phyloP scores from a whole-genome alignment of 2,888 invertebrate genomes.

The Anagyrus pseudococci region DNA sequence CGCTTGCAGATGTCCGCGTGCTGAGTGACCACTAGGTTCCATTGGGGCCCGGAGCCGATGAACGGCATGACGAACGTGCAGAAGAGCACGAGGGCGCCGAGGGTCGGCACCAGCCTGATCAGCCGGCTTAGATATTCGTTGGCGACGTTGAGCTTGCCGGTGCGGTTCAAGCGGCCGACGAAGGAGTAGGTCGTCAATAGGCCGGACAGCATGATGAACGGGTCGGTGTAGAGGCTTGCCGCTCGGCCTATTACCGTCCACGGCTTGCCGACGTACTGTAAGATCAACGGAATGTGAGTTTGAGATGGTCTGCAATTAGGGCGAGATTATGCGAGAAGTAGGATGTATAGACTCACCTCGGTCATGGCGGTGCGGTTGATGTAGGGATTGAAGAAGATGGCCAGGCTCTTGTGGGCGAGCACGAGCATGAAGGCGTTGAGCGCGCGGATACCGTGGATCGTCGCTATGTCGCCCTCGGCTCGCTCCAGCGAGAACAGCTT shows the following conservation, averaged over 20 bases:
- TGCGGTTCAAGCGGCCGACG: constrained; percentile 66
- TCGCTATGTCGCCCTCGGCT: constrained; percentile 67
- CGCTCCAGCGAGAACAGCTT: constrained; percentile 65
- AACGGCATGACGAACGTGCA: constrained; percentile 72
- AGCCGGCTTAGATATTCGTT: constrained; percentile 71
- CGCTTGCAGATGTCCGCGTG: constrained; percentile 73
- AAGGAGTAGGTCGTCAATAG: constrained; percentile 71
- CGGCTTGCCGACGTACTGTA: constrained; percentile 67
- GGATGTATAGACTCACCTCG: constrained; percentile 63
- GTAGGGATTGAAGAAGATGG: constrained; percentile 72
- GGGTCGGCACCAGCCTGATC: constrained; percentile 69
- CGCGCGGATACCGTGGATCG: constrained; percentile 72
- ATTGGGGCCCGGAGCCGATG: constrained; percentile 71
- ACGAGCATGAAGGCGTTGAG: constrained; percentile 71
- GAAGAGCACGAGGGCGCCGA: constrained; percentile 71
- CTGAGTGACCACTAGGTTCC: constrained; percentile 73
- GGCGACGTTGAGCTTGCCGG: constrained; percentile 65
- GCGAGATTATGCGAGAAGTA: background rate
- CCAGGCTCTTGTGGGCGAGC: constrained; percentile 75
- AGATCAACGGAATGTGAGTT: too few relatives aligned
- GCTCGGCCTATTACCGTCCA: constrained; percentile 74
- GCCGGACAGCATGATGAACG: constrained; percentile 75
- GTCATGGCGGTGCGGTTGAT: constrained; percentile 72
- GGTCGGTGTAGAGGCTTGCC: constrained; percentile 75
- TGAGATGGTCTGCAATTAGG: too few relatives aligned